Evolutionary conservation across 2,888 invertebrate species (phyloP), one percentile per base, ranked within the genome.

Genomic region (Drosophila colorata): DNA sequence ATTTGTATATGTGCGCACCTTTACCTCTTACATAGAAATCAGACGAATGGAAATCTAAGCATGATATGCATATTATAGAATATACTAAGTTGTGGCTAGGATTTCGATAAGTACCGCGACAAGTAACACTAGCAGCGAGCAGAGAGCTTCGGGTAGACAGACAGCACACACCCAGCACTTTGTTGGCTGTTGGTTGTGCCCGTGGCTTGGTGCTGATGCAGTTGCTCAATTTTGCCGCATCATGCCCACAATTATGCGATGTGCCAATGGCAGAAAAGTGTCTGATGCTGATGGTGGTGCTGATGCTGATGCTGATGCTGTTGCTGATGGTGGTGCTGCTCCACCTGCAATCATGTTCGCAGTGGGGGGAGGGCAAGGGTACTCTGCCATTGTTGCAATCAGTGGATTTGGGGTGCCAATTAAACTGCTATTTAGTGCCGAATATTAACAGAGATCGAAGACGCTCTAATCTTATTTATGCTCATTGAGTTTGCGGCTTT

Each of bases 371-470:
- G 28, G 44, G 28, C 2, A 1, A 46, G 2, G 37, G 46, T 11
- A 5, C 16, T 35, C 16, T 35, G 51, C 46, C 57, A 73, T 73
- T 74, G 72, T 78, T 74, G 77, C 65, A 60, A 75, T 43, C 41
- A 18, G n/a, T 14, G n/a, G 28, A 35, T 20, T 23, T 59, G 59
- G 67, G 79, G 37, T 86, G 81, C 85, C 87, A 84, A 84, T 84
- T 84, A 84, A 78, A 84, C 46, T 67, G 79, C 87, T 87, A 84
- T 84, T 84, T 87, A 87, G 85, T 84, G 80, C 43, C 74, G 72
- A 58, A 74, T 77, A 79, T 77, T 70, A 74, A 61, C 61, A 52
- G 66, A 57, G 58, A 74, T 74, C 72, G 59, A 70, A 71, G 48
- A 68, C 78, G 80, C 74, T 78, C 78, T 74, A 84, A 84, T 80